Conservation (phyloP, 1,140 invertebrate genomes). For the Drosophila triauraria region DNA sequence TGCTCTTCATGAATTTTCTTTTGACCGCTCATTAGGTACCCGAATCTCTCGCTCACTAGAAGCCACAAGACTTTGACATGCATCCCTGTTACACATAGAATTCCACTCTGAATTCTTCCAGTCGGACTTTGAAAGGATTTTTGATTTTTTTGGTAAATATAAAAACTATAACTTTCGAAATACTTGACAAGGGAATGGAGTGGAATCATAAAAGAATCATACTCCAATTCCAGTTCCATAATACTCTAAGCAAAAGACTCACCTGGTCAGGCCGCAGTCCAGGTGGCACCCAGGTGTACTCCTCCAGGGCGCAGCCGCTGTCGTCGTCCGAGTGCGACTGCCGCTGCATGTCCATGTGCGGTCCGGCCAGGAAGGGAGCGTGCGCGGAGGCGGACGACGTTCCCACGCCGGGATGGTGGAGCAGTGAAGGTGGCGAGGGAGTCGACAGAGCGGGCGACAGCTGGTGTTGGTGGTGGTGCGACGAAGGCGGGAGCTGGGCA, state of each 20-base stretch:
- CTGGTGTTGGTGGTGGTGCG: constrained; percentile 74
- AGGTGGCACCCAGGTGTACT: constrained; percentile 99
- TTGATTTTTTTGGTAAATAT: not conserved
- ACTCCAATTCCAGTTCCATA: not conserved
- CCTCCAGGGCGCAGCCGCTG: constrained; percentile 97
- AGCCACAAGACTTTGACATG: no score
- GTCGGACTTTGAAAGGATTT: no score
- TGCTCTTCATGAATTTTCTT: no score
- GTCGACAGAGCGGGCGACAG: constrained; percentile 78
- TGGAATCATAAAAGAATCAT: no score
- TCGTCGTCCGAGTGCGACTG: constrained; percentile 98
- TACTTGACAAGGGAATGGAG: no score
- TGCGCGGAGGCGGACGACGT: constrained; percentile 70
- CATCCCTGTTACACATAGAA: no score
- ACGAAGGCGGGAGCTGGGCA: constrained; percentile 71
- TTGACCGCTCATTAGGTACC: no score
- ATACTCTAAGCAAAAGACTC: constrained; percentile 58
- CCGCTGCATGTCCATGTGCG: constrained; percentile 90
- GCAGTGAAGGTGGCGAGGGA: constrained; percentile 84
- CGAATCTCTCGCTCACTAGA: no score
- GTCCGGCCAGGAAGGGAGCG: constrained; percentile 85
- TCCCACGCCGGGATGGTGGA: constrained; percentile 75
- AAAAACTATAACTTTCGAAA: not conserved
- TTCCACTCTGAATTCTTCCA: no score
- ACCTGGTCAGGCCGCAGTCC: constrained; percentile 98